phyloP scores from a whole-genome alignment of 2,888 invertebrate species.

The Drosophila bunnanda region DNA sequence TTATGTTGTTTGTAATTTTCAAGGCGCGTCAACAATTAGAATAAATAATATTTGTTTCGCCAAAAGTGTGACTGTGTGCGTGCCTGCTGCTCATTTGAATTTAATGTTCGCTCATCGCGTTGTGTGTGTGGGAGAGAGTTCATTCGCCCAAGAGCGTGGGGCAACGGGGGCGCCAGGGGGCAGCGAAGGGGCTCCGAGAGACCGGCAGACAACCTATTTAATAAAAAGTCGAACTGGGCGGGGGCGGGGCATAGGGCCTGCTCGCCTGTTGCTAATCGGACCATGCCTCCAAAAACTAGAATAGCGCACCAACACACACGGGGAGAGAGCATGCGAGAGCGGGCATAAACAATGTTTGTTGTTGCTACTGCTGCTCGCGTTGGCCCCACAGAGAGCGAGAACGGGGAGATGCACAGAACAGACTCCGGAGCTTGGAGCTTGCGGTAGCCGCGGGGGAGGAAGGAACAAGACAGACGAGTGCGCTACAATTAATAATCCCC shows the following conservation, averaged over 20 bases:
- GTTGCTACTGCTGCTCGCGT: constrained; percentile 16
- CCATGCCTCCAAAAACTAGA: constrained; percentile 58
- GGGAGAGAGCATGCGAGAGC: constrained; percentile 25
- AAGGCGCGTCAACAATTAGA: constrained; percentile 43
- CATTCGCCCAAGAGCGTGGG: constrained; percentile 54
- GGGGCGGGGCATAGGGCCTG: constrained; percentile 7
- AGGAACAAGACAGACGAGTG: constrained; percentile 9
- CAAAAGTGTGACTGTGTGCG: constrained; percentile 15
- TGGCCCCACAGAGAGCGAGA: constrained; percentile 24
- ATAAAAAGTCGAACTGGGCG: constrained; percentile 37
- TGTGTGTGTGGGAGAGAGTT: constrained; percentile 46
- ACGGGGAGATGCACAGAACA: constrained; percentile 3
- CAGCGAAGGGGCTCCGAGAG: not conserved
- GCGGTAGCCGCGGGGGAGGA: constrained; percentile 16
- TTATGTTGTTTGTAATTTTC: constrained; percentile 19
- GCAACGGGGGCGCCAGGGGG: constrained; percentile 1
- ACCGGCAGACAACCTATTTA: constrained; percentile 23
- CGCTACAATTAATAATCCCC: constrained; percentile 8
- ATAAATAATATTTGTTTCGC: constrained; percentile 30
- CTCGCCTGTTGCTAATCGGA: constrained; percentile 69
- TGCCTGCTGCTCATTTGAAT: constrained; percentile 33
- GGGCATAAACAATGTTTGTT: constrained; percentile 42
- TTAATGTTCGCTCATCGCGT: constrained; percentile 20
- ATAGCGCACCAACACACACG: constrained; percentile 42
- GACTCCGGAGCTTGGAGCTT: constrained; percentile 3